phyloP scores from a whole-genome alignment of 2,113 vertebrate genomes.

The Sporophila hypoxantha region DNA sequence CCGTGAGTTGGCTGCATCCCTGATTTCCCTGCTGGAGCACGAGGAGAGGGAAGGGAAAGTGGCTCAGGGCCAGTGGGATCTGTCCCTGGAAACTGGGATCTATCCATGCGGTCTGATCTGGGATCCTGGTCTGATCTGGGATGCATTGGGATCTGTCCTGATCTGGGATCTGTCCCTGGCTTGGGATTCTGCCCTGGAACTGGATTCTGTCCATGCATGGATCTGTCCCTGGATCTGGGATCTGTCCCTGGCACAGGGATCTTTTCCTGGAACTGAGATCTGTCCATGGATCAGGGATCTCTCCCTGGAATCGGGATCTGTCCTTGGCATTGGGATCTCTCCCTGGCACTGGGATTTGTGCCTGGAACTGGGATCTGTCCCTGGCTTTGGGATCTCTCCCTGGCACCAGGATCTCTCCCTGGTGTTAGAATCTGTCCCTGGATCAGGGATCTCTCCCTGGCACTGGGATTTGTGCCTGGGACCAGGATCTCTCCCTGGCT shows the following conservation, averaged over 20 bases:
- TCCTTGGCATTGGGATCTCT: neutral
- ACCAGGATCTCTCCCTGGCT: fast-evolving
- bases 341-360: too few relatives aligned
- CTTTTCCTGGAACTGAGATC: neutral
- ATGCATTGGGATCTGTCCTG: too few relatives aligned
- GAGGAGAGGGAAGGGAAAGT: neutral
- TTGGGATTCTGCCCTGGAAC: too few relatives aligned
- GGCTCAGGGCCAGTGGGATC: neutral
- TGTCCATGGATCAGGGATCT: neutral
- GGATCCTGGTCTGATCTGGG: too few relatives aligned
- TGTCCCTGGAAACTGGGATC: neutral
- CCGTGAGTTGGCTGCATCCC: neutral
- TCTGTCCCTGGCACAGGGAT: neutral
- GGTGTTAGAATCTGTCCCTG: too few relatives aligned
- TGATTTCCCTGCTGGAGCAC: neutral
- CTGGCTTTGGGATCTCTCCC: too few relatives aligned
- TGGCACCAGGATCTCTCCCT: too few relatives aligned
- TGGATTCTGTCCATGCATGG: too few relatives aligned
- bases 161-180: too few relatives aligned
- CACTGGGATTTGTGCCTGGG: fast-evolving
- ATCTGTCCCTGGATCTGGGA: neutral
- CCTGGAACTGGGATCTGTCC: too few relatives aligned
- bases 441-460: neutral
- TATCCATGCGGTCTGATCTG: fast-evolving
- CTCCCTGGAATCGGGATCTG: too few relatives aligned